phyloP scores from a whole-genome alignment of 2,113 vertebrate species.

The Empidonax traillii region DNA sequence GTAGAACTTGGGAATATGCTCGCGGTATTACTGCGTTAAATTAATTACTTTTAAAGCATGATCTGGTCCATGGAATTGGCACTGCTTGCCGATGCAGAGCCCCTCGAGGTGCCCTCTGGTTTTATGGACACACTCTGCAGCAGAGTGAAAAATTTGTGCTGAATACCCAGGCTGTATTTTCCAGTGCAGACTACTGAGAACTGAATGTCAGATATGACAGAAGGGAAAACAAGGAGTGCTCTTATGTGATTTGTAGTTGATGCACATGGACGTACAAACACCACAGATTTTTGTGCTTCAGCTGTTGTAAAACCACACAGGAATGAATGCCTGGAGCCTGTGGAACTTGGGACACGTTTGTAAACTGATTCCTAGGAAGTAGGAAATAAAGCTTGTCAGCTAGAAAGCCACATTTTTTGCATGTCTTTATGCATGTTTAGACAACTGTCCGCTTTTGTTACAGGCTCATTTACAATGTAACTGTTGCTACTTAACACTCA shows the following conservation, averaged over 20 bases:
- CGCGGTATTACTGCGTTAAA: background rate
- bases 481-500: background rate
- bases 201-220: background rate
- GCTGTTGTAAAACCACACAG: background rate
- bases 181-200: background rate
- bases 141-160: background rate
- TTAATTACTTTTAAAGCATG: background rate
- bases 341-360: background rate
- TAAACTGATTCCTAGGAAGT: background rate
- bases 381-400: background rate
- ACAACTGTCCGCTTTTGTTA: background rate
- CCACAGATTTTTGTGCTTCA: background rate
- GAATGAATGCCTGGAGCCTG: background rate
- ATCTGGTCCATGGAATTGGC: background rate
- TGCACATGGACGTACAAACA: fast-evolving
- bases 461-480: background rate
- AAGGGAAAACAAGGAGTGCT: background rate
- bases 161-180: background rate
- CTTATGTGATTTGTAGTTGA: background rate
- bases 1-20: background rate
- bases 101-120: background rate
- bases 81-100: fast-evolving
- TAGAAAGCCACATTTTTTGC: background rate
- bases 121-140: background rate
- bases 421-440: background rate